Evolutionary conservation across 2,113 vertebrate species (phyloP), one percentile per base, ranked within the genome.

Genomic region (Saccopteryx leptura): DNA sequence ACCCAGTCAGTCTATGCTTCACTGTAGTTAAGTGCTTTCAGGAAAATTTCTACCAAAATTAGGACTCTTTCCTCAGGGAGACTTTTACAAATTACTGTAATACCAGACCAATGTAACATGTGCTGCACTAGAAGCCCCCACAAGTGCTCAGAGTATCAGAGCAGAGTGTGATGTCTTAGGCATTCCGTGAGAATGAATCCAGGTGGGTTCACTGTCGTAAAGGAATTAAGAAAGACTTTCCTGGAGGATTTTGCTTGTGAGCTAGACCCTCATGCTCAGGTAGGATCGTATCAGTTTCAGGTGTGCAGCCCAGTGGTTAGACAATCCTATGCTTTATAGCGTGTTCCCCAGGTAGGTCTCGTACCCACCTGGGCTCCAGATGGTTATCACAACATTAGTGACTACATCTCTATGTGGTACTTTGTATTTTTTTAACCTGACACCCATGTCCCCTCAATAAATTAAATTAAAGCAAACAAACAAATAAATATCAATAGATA

Each of bases 131-230:
- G 31, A 88, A n/a, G 24, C 2, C 14, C 3, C 4, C 4, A 8
- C 21, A 46, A 52, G 4, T 3, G 11, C 1, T 12, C 9, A 18
- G 11, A 50, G 19, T 0, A 1, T 15, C 13, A 26, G 3, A 0
- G 15, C n/a, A 48, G n/a, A 18, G 2, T 18, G 39, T 1, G 14
- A 1, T 0, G 0, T 1, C 24, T 5, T 0, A 24, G 33, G 7
- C 14, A 0, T 13, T 26, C 23, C 24, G 0, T 4, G 1, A 17
- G 56, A 21, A 2, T 10, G 23, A n/a, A 14, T 18, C 4, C 4
- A 58, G 28, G 50, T 18, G 24, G 72, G 7, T 4, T 14, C 39
- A 18, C n/a, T 0, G 4, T 3, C 39, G 13, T 10, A 12, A 17
- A 12, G 17, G 24, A 24, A 5, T 12, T 12, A 1, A 19, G 33